Evolutionary conservation across 1,140 invertebrate genomes (phyloP).

Genomic region (Schlechtendalia chinensis): DNA sequence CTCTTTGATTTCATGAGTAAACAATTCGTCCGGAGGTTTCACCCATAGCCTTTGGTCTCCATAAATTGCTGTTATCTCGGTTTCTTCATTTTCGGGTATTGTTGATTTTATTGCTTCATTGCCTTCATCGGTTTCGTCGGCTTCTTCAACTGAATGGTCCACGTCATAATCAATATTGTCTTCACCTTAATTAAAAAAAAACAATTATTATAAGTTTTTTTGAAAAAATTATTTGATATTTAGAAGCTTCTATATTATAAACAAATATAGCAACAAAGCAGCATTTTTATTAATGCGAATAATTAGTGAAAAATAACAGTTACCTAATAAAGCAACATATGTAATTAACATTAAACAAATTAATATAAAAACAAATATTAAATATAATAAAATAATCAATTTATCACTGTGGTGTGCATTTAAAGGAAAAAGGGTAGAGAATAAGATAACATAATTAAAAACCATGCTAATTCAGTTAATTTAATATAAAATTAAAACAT

Average conservation of each 20-base stretch:
- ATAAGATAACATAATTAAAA: background rate
- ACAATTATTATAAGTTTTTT: background rate
- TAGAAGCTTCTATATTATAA: background rate
- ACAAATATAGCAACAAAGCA: background rate
- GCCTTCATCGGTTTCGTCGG: background rate
- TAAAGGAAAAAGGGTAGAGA: background rate
- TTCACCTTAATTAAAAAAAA: conserved; percentile 32
- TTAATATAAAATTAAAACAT: background rate
- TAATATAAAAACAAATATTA: background rate
- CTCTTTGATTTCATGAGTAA: conserved; percentile 31
- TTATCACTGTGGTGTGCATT: background rate
- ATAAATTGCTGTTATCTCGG: background rate
- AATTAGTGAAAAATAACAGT: background rate
- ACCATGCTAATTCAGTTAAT: background rate
- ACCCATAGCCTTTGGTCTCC: conserved; percentile 25
- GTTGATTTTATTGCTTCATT: background rate
- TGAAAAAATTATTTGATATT: background rate
- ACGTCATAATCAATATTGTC: background rate
- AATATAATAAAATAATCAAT: background rate
- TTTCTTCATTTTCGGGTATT: conserved; percentile 4
- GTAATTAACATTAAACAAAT: background rate
- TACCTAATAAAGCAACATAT: background rate
- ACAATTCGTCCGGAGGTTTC: conserved; percentile 16
- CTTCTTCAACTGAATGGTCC: background rate
- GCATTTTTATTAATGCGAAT: background rate